These are phyloP conservation scores for Mystacides longicornis DNA, from an alignment of 2,888 invertebrate genomes.

Conservation along the genomic window DNA sequence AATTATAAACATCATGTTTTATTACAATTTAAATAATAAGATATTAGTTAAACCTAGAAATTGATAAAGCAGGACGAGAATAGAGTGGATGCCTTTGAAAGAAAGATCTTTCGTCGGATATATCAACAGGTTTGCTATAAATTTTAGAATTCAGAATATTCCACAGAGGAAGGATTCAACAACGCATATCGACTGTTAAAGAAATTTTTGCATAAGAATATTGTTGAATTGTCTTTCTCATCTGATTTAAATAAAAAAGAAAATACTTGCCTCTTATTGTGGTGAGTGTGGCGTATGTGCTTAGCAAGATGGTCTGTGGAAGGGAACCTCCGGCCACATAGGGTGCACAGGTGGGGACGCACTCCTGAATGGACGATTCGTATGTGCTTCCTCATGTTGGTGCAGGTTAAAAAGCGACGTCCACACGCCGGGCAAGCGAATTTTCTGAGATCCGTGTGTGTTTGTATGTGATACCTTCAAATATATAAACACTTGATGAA, in stretches of 20 bases:
- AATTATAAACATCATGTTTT: too few species aligned
- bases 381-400: conserved; percentile 13
- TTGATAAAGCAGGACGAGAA: too few species aligned
- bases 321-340: conserved; percentile 14
- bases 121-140: too few species aligned
- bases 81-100: too few species aligned
- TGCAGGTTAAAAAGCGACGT: conserved; percentile 16
- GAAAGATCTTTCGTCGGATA: too few species aligned
- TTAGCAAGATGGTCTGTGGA: conserved; percentile 20
- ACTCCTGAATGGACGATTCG: conserved; percentile 15
- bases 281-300: conserved; percentile 10
- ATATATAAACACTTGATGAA: background rate
- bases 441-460: conserved; percentile 11
- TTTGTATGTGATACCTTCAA: conserved; percentile 22
- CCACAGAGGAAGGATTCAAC: too few species aligned
- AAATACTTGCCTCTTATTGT: conserved; percentile 4
- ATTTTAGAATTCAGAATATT: too few species aligned
- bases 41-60: too few species aligned
- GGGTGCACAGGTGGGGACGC: conserved; percentile 13
- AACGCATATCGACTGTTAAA: too few species aligned
- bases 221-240: too few species aligned
- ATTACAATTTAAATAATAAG: too few species aligned
- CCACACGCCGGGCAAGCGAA: conserved; percentile 15
- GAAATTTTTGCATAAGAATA: too few species aligned
- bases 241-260: background rate